These are phyloP conservation scores for Pterocles orientalis DNA, from an alignment of 2,113 vertebrate genomes.

Conservation along the genomic window DNA sequence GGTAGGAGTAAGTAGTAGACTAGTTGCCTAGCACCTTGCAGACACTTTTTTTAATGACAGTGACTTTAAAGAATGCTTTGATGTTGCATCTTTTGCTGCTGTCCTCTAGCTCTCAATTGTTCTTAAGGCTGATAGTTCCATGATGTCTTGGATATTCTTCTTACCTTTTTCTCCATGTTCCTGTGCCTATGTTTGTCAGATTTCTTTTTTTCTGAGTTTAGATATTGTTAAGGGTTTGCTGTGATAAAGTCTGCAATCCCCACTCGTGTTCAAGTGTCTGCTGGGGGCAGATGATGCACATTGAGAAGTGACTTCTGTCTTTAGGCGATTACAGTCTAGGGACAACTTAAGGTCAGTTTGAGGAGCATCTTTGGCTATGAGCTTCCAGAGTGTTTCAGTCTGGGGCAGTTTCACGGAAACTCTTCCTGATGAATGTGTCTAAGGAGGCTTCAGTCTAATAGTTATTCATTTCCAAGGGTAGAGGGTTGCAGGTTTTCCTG, in stretches of 20 bases:
- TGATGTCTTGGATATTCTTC: neutral
- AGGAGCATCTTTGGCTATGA: neutral
- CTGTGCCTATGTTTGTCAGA: neutral
- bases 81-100: neutral
- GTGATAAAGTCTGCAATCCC: neutral
- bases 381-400: neutral
- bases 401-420: neutral
- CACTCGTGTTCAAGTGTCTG: accelerated
- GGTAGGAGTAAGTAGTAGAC: neutral
- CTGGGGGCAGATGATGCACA: neutral
- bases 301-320: neutral
- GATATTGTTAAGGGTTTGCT: neutral
- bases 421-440: neutral
- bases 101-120: neutral
- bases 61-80: neutral
- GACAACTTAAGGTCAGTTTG: neutral
- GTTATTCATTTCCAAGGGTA: neutral
- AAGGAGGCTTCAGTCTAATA: neutral
- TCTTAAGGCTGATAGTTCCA: neutral
- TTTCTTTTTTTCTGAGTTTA: neutral
- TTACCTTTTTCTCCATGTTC: neutral
- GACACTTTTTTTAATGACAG: neutral
- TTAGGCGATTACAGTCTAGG: neutral
- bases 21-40: neutral
- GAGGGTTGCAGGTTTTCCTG: neutral